phyloP scores from a whole-genome alignment of 1,140 invertebrate genomes.

The Danaus plexippus region DNA sequence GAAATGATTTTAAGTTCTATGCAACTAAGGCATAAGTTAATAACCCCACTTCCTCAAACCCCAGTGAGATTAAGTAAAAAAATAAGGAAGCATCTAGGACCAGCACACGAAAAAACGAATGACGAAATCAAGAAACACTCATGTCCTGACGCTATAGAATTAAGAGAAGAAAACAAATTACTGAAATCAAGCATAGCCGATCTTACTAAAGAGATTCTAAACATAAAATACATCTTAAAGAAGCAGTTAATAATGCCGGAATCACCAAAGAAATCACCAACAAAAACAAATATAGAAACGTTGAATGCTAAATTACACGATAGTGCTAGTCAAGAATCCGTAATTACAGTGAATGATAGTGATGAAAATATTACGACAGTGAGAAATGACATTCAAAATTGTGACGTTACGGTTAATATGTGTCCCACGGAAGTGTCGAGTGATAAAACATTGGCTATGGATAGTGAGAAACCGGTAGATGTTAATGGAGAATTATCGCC shows the following conservation, averaged over 20 bases:
- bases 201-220: conserved; percentile 29
- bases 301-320: conserved; percentile 8
- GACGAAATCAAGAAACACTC: conserved; percentile 2
- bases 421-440: neutral
- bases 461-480: too few relatives aligned
- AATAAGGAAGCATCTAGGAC: neutral
- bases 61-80: conserved; percentile 27
- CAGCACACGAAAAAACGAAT: neutral
- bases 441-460: too few relatives aligned
- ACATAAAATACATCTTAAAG: conserved; percentile 33
- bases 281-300: neutral
- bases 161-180: conserved; percentile 32
- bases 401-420: neutral
- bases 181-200: conserved; percentile 25
- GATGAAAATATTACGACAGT: conserved; percentile 1
- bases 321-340: conserved; percentile 17
- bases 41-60: conserved; percentile 48
- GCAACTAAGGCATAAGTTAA: conserved; percentile 32
- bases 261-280: conserved; percentile 5
- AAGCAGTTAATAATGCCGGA: conserved; percentile 14
- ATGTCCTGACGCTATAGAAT: conserved; percentile 27
- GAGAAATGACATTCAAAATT: conserved; percentile 2
- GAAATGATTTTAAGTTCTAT: conserved; percentile 49
- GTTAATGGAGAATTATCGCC: too few relatives aligned
- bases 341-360: conserved; percentile 9